Base-by-base conservation (phyloP, 2,113 vertebrate genomes). In the Ophthalmotilapia sp. region DNA sequence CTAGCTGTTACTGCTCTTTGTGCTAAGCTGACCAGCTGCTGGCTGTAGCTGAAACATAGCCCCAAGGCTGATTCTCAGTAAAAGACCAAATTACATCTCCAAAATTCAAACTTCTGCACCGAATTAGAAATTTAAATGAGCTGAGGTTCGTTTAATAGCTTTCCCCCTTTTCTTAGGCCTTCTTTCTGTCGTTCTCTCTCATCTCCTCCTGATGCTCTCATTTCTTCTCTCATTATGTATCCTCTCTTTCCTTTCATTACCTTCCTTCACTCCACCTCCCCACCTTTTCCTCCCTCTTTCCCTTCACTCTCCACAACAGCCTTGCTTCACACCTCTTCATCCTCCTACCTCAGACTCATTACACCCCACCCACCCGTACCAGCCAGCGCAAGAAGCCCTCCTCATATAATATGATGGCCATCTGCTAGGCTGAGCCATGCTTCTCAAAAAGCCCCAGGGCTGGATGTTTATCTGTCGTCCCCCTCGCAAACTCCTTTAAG, bases 371-470 rank as follows among this genome's bases (percentile, higher is more conserved):
- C 94, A 91, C 92, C 93, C 88, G 19, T 62, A 92, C 87, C 91
- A 92, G 91, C 91, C 89, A 90, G 89, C 81, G 87, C 51, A 58
- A 89, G 91, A 79, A 93, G 90, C 94, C 86, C 91, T 84, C 90
- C 92, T 93, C 90, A 23, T 93, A 94, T 95, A 92, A 96, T 95
- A 94, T 92, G 93, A 95, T 94, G 94, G 95, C 96, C 96, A 96
- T 96, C 96, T 96, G 96, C 94, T 96, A 84, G 91, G 90, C 94
- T 93, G 94, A 93, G 95, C 95, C 90, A 68, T 86, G 83, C 93
- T 94, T 94, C 92, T 92, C 93, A 91, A 94, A 95, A 94, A 93
- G 94, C 92, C 95, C 92, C 26, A 70, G 75, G 93, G 95, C 94
- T 80, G 55, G 93, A 95, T 96, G 94, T 96, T 96, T 96, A 95